Evolutionary conservation across 1,140 invertebrate species (phyloP).

Genomic region (Adelges cooleyi): DNA sequence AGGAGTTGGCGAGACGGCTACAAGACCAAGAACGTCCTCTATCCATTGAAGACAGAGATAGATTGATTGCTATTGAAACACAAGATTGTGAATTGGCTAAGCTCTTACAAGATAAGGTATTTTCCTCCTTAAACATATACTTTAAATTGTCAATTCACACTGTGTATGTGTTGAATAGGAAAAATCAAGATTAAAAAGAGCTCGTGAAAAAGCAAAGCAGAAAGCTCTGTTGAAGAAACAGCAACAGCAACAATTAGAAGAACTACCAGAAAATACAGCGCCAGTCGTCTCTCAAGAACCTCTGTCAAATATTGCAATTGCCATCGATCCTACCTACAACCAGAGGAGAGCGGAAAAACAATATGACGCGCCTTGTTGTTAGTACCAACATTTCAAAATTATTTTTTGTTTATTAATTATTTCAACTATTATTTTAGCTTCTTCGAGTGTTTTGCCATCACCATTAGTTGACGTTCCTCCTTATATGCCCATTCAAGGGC

Average conservation of each 20-base stretch:
- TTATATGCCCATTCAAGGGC: constrained; percentile 69
- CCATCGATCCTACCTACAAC: constrained; percentile 48
- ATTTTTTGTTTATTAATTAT: too few relatives aligned
- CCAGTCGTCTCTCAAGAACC: not conserved
- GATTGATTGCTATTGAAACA: constrained; percentile 71
- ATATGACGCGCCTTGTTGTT: not conserved
- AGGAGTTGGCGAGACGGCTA: constrained; percentile 54
- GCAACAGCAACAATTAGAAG: constrained; percentile 37
- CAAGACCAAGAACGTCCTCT: constrained; percentile 50
- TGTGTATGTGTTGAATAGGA: constrained; percentile 41
- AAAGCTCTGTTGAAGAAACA: constrained; percentile 51
- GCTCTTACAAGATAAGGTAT: constrained; percentile 72
- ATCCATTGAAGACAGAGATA: constrained; percentile 52
- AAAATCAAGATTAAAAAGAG: constrained; percentile 52
- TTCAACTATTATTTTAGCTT: not conserved
- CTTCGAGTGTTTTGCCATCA: not conserved
- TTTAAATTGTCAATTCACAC: not conserved
- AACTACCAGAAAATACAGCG: constrained; percentile 32
- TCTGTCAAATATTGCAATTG: constrained; percentile 45
- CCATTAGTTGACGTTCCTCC: constrained; percentile 42
- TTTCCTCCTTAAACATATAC: constrained; percentile 10
- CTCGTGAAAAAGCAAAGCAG: constrained; percentile 51
- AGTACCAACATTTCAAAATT: not conserved
- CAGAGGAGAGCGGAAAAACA: constrained; percentile 13
- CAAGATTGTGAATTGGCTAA: constrained; percentile 82